A percentile compares a stretch with the other conserved stretches of the same genome.
phyloP scores from a whole-genome alignment of 2,113 vertebrate species.

The Salvator merianae region DNA sequence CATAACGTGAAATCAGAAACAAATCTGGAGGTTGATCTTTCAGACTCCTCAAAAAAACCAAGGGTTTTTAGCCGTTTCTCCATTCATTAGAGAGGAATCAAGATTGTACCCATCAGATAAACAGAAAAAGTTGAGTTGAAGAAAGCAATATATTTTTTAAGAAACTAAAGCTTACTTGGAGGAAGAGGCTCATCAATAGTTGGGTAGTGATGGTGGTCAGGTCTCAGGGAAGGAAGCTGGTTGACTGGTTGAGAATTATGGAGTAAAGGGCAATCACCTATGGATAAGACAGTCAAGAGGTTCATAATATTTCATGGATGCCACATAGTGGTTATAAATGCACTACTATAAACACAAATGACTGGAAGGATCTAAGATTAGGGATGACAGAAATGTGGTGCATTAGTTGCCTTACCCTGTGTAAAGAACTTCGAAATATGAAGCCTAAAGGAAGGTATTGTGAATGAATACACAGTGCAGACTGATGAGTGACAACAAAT shows the following conservation, averaged over 20 bases:
- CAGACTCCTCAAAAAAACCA: background rate
- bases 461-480: conserved; percentile 30
- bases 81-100: conserved; percentile 63
- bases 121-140: conserved; percentile 65
- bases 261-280: conserved; percentile 86
- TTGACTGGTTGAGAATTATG: conserved; percentile 89
- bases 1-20: background rate
- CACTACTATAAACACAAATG: conserved; percentile 67
- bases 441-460: conserved; percentile 16
- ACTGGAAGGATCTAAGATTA: conserved; percentile 29
- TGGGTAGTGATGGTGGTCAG: conserved; percentile 94
- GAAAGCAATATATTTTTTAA: conserved; percentile 61
- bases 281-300: conserved; percentile 80
- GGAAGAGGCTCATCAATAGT: conserved; percentile 95
- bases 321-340: conserved; percentile 65
- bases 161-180: conserved; percentile 93
- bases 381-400: conserved; percentile 16
- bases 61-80: background rate
- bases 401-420: conserved; percentile 35
- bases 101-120: conserved; percentile 68
- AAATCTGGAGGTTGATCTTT: background rate
- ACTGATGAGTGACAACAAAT: background rate
- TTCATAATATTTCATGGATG: conserved; percentile 74
- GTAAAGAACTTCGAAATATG: conserved; percentile 47
- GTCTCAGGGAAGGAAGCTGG: conserved; percentile 91